These are phyloP conservation scores for Phalloptychus januarius DNA, from an alignment of 2,797 vertebrate species.

Conservation along the genomic window DNA sequence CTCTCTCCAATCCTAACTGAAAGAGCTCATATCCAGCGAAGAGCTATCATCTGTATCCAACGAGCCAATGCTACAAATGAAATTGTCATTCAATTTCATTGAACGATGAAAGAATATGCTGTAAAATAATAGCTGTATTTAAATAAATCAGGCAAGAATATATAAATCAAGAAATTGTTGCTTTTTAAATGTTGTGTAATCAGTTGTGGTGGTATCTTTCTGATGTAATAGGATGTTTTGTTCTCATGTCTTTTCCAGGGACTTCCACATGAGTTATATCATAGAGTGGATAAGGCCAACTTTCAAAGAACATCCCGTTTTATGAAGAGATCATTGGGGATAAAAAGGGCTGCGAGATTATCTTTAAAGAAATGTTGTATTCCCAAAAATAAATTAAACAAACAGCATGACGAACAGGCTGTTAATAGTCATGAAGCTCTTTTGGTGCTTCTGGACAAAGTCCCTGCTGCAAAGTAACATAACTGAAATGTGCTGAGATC, in stretches of 20 bases:
- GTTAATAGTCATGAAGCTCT: no score
- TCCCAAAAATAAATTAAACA: not conserved
- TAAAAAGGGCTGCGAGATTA: not conserved
- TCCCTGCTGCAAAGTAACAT: no score
- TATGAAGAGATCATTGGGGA: not conserved
- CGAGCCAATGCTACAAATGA: constrained; percentile 35
- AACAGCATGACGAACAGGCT: no score
- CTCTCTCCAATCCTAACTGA: constrained; percentile 67
- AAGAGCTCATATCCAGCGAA: constrained; percentile 19
- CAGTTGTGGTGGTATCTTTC: not conserved
- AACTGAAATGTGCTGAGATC: no score
- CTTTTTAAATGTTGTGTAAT: not conserved
- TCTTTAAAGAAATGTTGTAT: not conserved
- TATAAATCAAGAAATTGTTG: not conserved
- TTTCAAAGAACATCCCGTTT: not conserved
- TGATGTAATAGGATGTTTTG: not conserved
- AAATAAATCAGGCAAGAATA: not conserved
- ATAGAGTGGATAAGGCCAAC: not conserved
- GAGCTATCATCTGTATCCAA: constrained; percentile 70
- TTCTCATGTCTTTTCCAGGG: not conserved
- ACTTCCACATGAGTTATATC: not conserved
- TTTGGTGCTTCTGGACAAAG: no score
- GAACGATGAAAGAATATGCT: not conserved
- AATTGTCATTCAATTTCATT: constrained; percentile 15
- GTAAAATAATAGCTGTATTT: not conserved